Percentiles rank a stretch among this genome's conserved stretches.
phyloP scores from a whole-genome alignment of 2,797 vertebrate genomes.

The Pipistrellus pipistrellus region DNA sequence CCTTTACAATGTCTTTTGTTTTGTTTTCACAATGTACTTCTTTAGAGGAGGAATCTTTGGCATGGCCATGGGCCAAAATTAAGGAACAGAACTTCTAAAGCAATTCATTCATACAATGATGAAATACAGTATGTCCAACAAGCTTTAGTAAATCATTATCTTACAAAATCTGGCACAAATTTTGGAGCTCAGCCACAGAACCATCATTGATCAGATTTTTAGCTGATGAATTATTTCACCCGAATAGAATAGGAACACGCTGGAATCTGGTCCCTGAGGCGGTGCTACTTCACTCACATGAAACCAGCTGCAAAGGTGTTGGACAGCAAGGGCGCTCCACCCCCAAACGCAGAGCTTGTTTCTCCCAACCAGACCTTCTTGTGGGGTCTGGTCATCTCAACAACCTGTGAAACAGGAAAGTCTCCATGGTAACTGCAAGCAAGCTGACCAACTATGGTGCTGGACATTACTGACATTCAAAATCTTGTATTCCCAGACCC shows the following conservation, averaged over 20 bases:
- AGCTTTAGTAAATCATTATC: conserved; percentile 21
- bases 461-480: background rate
- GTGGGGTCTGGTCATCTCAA: conserved; percentile 85
- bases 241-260: no score
- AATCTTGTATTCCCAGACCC: background rate
- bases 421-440: background rate
- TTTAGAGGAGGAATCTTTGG: background rate
- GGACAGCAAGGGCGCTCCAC: conserved; percentile 93
- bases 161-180: background rate
- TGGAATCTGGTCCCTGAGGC: background rate
- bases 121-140: background rate
- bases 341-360: conserved; percentile 96
- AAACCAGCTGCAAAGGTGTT: conserved; percentile 95
- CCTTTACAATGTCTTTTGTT: background rate
- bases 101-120: background rate
- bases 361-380: conserved; percentile 97
- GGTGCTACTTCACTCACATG: conserved; percentile 91
- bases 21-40: background rate
- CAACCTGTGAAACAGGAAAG: conserved; percentile 81
- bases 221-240: background rate
- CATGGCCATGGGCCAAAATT: background rate
- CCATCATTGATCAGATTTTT: background rate
- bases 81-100: conserved; percentile 16
- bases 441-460: background rate
- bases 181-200: background rate